Evolutionary conservation across 2,797 vertebrate species (phyloP).

Genomic region (Lepilemur ruficaudatus): DNA sequence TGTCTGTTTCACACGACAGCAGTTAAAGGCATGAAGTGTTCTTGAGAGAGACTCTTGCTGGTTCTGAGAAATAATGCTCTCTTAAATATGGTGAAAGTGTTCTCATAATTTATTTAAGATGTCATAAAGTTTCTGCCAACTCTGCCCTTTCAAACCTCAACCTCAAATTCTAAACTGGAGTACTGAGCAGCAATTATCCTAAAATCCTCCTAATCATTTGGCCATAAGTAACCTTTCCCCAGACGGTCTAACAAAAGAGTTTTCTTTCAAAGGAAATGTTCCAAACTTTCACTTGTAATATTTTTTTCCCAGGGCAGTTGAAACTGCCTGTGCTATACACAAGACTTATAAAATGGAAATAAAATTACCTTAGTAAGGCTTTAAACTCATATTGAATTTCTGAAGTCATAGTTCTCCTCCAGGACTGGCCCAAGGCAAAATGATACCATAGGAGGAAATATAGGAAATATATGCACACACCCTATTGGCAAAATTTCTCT

Average conservation of each 20-base stretch:
- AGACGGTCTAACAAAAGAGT: neutral
- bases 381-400: neutral
- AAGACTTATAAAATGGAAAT: constrained; percentile 50
- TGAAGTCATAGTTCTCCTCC: constrained; percentile 23
- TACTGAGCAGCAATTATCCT: constrained; percentile 39
- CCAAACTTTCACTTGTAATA: constrained; percentile 47
- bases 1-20: neutral
- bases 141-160: constrained; percentile 15
- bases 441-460: neutral
- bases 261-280: constrained; percentile 56
- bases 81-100: neutral
- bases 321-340: constrained; percentile 45
- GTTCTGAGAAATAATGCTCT: constrained; percentile 41
- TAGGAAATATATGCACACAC: neutral
- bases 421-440: neutral
- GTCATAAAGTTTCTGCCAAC: constrained; percentile 27
- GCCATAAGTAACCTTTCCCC: constrained; percentile 30
- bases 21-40: neutral
- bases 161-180: constrained; percentile 44
- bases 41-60: neutral
- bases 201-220: constrained; percentile 56
- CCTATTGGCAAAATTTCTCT: neutral
- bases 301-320: constrained; percentile 26
- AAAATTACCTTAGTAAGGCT: constrained; percentile 25
- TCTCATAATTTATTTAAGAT: constrained; percentile 62